phyloP scores from a whole-genome alignment of 2,113 vertebrate species.

The Gavia stellata region DNA sequence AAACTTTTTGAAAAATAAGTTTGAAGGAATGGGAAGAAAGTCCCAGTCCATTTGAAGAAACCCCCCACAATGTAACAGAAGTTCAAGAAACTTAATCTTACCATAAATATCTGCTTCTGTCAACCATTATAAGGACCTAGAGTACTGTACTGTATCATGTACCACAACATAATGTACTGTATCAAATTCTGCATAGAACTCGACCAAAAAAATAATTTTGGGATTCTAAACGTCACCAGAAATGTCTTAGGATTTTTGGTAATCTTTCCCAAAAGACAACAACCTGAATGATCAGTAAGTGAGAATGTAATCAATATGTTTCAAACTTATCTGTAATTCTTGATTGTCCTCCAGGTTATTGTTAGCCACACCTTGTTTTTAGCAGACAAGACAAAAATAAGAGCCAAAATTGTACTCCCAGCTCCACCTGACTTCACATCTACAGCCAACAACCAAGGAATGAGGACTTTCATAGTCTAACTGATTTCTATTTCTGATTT shows the following conservation, averaged over 20 bases:
- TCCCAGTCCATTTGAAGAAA: background rate
- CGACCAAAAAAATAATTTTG: background rate
- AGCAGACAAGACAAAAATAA: background rate
- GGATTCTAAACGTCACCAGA: background rate
- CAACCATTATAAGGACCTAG: background rate
- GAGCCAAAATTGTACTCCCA: background rate
- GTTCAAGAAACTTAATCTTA: background rate
- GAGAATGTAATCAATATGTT: background rate
- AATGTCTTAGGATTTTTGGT: background rate
- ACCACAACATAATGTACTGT: background rate
- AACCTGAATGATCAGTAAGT: background rate
- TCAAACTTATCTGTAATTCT: background rate
- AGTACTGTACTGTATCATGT: background rate
- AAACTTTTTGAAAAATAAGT: background rate
- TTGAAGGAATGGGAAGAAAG: background rate
- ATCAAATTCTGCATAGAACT: background rate
- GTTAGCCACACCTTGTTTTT: background rate
- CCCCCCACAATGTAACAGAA: background rate
- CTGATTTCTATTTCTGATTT: background rate
- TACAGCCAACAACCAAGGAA: background rate
- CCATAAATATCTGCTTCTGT: background rate
- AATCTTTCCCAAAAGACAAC: background rate
- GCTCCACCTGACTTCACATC: background rate
- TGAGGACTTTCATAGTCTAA: background rate
- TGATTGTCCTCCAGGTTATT: background rate